These are phyloP conservation scores for Phalacrocorax brasilianus DNA, from an alignment of 2,113 vertebrate species.

Conservation along the genomic window DNA sequence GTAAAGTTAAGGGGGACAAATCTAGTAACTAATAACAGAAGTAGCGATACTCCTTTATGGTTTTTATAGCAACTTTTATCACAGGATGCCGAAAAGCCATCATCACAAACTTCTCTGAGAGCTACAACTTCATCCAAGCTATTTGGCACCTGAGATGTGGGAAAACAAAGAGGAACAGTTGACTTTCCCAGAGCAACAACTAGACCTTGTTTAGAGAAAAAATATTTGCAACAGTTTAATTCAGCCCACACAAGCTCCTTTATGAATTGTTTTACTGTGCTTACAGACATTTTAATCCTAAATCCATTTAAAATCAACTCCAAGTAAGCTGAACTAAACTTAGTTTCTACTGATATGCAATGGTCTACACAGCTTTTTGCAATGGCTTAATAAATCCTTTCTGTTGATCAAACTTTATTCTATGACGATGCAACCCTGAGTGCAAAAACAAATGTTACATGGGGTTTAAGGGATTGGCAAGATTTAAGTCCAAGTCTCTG, in stretches of 20 bases:
- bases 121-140: no score
- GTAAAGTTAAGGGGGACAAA: background rate
- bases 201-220: background rate
- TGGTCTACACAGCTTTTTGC: background rate
- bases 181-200: conserved; percentile 19
- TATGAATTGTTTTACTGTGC: background rate
- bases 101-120: background rate
- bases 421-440: background rate
- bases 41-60: background rate
- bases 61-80: background rate
- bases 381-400: background rate
- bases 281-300: background rate
- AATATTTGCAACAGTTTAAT: background rate
- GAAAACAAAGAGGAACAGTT: background rate
- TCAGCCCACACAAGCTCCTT: conserved; percentile 1
- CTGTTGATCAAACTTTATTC: background rate
- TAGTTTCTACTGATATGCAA: background rate
- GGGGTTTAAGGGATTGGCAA: background rate
- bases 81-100: background rate
- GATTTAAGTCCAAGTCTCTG: background rate
- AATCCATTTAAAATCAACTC: background rate
- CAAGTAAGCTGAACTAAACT: background rate
- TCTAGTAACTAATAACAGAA: background rate
- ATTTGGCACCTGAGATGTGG: background rate
- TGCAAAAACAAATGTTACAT: background rate